A percentile compares a stretch with the other conserved stretches of the same genome.
phyloP scores from a whole-genome alignment of 1,140 invertebrate genomes.

The Tenebrio molitor region DNA sequence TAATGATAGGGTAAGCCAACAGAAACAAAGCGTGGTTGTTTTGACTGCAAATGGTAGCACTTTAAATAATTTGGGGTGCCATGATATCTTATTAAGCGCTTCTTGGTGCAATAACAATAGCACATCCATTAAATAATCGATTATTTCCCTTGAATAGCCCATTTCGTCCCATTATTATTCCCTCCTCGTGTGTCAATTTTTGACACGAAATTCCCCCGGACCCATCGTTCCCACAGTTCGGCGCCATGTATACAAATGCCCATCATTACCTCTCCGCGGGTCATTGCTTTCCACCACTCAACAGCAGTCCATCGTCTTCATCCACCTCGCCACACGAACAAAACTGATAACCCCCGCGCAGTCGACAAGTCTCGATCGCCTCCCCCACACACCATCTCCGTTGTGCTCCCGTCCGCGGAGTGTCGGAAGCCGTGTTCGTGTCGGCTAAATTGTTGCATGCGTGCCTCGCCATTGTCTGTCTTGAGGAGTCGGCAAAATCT shows the following conservation, averaged over 20 bases:
- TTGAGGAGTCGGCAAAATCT: slow-evolving; percentile 35
- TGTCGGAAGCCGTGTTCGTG: slow-evolving; percentile 39
- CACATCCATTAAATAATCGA: no score
- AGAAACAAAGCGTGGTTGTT: no score
- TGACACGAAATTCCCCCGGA: no score
- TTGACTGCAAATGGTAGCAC: no score
- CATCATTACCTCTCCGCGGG: neutral
- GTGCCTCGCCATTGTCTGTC: slow-evolving; percentile 42
- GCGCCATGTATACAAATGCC: neutral
- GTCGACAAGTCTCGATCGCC: neutral
- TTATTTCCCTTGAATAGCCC: no score
- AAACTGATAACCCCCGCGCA: neutral
- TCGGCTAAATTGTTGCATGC: slow-evolving; percentile 29
- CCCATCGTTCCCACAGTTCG: no score
- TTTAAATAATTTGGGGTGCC: no score
- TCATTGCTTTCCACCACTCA: neutral
- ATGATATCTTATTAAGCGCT: no score
- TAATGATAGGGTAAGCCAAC: no score
- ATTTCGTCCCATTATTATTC: no score
- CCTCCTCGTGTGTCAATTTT: no score
- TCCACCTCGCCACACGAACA: neutral
- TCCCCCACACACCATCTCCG: neutral
- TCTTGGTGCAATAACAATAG: no score
- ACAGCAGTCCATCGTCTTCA: neutral
- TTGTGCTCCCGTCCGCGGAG: neutral